Base-by-base conservation (phyloP, 2,113 vertebrate species). In the Neogale vison region DNA sequence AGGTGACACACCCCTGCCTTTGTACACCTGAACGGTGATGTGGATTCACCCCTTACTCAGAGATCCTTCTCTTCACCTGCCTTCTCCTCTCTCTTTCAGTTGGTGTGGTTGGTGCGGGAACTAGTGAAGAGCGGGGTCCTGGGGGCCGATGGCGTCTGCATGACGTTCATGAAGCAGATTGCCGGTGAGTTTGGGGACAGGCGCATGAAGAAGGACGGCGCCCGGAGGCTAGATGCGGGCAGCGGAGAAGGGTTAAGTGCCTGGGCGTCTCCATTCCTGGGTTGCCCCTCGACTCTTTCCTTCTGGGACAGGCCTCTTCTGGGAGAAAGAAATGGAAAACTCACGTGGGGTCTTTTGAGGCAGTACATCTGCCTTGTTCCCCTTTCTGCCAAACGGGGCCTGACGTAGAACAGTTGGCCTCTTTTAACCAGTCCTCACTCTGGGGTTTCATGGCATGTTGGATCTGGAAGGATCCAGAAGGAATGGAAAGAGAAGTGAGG, bases 101-200 rank as follows among this genome's bases (percentile, higher is more conserved):
- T 99, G 98, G 99, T 99, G 96, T 99, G 99, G 99, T 55, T 99
- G 98, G 99, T 99, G 39, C 98, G 99, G 97, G 99, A 99, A 98
- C 98, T 99, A 98, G 99, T 99, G 98, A 99, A 99, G 98, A 99
- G 99, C 1, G 99, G 99, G 0, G 99, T 99, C 76, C 98, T 99
- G 0, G 99, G 99, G 13, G 99, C 99, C 0, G 99, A 99, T 0
- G 99, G 99, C 0, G 99, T 99, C 52, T 99, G 99, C 92, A 99
- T 99, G 99, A 99, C 99, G 1, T 99, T 99, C 97, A 99, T 99
- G 99, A 99, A 99, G 93, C 99, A 99, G 98, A 99, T 99, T 0
- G 99, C 99, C 63, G 99, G 99, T 99, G 96, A 98, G 99, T 93
- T 13, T 24, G 71, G 26, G 47, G 74, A 31, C 12, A 42, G 45